These are phyloP conservation scores for Anguilla megastoma DNA, from an alignment of 2,797 vertebrate species.

Conservation along the genomic window DNA sequence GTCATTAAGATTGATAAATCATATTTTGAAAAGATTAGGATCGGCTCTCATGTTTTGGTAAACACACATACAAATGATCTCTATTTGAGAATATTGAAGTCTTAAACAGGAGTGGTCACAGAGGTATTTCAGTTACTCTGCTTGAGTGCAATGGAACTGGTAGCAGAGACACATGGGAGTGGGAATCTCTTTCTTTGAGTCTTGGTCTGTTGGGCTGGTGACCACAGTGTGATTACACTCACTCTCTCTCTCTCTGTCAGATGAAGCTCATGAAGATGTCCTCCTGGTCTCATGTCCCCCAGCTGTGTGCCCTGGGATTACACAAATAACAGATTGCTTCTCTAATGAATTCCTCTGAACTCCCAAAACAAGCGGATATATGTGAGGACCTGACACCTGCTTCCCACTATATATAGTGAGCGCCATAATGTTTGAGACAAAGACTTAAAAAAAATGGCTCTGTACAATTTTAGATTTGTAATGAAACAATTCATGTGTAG, in stretches of 20 bases:
- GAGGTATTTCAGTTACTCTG: neutral
- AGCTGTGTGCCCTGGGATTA: constrained; percentile 46
- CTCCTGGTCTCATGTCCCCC: constrained; percentile 35
- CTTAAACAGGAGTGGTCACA: neutral
- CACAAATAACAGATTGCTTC: constrained; percentile 42
- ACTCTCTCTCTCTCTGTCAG: neutral
- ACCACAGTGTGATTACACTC: neutral
- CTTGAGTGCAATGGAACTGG: neutral
- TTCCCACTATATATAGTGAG: neutral
- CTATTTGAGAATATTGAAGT: neutral
- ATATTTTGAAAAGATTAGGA: neutral
- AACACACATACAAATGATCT: neutral
- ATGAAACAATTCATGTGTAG: too few species aligned
- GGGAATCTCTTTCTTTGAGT: neutral
- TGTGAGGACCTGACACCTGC: constrained; percentile 2
- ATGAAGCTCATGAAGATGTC: neutral
- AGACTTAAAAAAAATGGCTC: too few species aligned
- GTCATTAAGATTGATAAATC: neutral
- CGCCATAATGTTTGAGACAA: too few species aligned
- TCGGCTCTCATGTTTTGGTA: neutral
- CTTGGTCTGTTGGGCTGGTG: neutral
- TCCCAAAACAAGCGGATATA: neutral
- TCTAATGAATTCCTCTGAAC: constrained; percentile 41
- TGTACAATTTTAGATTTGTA: too few species aligned
- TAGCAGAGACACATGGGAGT: neutral